A percentile compares a stretch with the other conserved stretches of the same genome.
These are phyloP conservation scores for Acromyrmex heyeri DNA, from an alignment of 1,140 invertebrate species.

Conservation along the genomic window DNA sequence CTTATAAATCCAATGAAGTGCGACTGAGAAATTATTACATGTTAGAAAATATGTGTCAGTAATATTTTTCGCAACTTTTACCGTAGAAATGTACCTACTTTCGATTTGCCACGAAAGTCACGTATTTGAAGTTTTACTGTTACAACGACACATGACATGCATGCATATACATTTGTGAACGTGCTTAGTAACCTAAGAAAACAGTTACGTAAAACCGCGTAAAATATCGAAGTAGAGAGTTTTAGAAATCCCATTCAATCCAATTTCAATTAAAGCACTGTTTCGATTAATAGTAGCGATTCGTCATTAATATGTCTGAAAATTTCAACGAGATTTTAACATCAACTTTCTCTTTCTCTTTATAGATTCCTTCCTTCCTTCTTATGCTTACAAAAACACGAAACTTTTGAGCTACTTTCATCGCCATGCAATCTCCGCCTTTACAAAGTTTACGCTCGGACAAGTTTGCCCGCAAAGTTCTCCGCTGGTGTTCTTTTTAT, in stretches of 20 bases:
- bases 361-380: constrained; percentile 13
- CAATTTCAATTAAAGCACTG: constrained; percentile 18
- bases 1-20: constrained; percentile 8
- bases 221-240: not conserved
- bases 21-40: not conserved
- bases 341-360: not conserved
- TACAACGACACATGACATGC: constrained; percentile 45
- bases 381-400: constrained; percentile 59
- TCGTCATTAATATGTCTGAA: constrained; percentile 27
- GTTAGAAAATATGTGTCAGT: not conserved
- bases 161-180: constrained; percentile 10
- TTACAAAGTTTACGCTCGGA: constrained; percentile 58
- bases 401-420: constrained; percentile 60
- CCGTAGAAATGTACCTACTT: not conserved
- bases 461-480: constrained; percentile 46
- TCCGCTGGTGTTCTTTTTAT: constrained; percentile 38
- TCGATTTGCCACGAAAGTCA: constrained; percentile 46
- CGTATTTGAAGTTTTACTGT: constrained; percentile 50
- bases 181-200: constrained; percentile 39
- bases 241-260: not conserved
- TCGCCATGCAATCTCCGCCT: constrained; percentile 59
- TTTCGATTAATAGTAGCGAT: constrained; percentile 14
- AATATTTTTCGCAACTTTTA: constrained; percentile 49
- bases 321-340: constrained; percentile 55
- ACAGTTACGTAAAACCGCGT: not conserved